Percentiles rank a stretch among this genome's conserved stretches.
These are phyloP conservation scores for Dunckerocampus dactyliophorus DNA, from an alignment of 2,113 vertebrate species.

Conservation along the genomic window DNA sequence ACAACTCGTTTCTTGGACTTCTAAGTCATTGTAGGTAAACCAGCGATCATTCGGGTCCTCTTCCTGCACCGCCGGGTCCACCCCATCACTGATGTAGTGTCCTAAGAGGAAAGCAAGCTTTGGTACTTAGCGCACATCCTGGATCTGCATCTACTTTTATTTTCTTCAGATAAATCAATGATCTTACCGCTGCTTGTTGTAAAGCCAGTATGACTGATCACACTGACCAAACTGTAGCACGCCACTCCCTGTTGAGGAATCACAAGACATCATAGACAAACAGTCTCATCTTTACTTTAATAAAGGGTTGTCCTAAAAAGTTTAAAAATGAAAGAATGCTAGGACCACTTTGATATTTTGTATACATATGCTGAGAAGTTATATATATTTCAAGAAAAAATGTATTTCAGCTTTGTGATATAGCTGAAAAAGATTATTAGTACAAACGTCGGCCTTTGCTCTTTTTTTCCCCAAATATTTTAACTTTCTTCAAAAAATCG, in stretches of 20 bases:
- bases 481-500: too few relatives aligned
- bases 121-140: background rate
- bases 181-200: background rate
- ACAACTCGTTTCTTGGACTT: slow-evolving; percentile 4
- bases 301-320: too few relatives aligned
- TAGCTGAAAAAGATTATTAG: too few relatives aligned
- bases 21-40: slow-evolving; percentile 11
- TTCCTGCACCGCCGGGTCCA: background rate
- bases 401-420: too few relatives aligned
- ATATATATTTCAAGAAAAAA: too few relatives aligned
- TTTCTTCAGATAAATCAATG: too few relatives aligned
- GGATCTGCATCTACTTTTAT: too few relatives aligned
- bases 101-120: slow-evolving; percentile 6
- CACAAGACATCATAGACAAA: background rate
- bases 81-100: slow-evolving; percentile 19
- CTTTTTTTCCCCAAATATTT: too few relatives aligned
- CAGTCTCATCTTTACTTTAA: background rate
- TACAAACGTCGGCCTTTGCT: too few relatives aligned
- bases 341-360: too few relatives aligned
- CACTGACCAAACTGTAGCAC: slow-evolving; percentile 10
- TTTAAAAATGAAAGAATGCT: too few relatives aligned
- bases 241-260: background rate
- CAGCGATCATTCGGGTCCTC: slow-evolving; percentile 11
- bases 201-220: slow-evolving; percentile 8
- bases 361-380: too few relatives aligned